Evolutionary conservation across 2,888 invertebrate genomes (phyloP), one percentile per base, ranked within the genome.

Genomic region (Gnatocerus cornutus): DNA sequence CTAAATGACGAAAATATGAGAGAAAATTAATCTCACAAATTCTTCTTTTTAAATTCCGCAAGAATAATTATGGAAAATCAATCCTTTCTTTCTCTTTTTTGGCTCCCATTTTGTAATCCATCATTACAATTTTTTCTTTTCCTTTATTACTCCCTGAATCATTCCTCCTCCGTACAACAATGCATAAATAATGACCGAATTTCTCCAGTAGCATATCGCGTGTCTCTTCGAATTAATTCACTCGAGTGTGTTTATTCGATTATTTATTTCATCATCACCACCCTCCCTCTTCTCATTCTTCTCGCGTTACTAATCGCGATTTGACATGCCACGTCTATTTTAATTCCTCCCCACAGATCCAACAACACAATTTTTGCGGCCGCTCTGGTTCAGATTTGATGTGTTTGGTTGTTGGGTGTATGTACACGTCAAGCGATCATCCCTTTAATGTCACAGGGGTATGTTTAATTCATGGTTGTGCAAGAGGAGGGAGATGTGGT

Each of bases 291-390:
- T 75, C 78, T n/a, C 76, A 80, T 81, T 81, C 80, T 81, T 81
- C 82, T 80, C 81, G 80, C 83, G 83, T 83, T 79, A 81, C 84
- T 82, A 84, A 84, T 84, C 83, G 84, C 82, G 76, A 84, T 84
- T 83, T 82, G 82, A 81, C 84, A 84, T 83, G 84, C 82, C 80
- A 83, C 78, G 81, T 82, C 81, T 81, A 80, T 78, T 80, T 77
- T 79, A 79, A 77, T 78, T 74, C 78, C 73, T 61, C 77, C 74
- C 75, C 73, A 71, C 66, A 63, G 58, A 61, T 59, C 33, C 58
- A 37, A 46, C 56, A 63, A 55, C 46, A 43, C 58, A 64, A 61
- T 55, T 61, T 66, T 48, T 43, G 65, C 65, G 65, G 58, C 13
- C 55, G 46, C 10, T 41, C 33, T 16, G 39, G 12, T 41, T 41